Base-by-base conservation (phyloP, 2,888 invertebrate species). In the Coecobrya sp. region DNA sequence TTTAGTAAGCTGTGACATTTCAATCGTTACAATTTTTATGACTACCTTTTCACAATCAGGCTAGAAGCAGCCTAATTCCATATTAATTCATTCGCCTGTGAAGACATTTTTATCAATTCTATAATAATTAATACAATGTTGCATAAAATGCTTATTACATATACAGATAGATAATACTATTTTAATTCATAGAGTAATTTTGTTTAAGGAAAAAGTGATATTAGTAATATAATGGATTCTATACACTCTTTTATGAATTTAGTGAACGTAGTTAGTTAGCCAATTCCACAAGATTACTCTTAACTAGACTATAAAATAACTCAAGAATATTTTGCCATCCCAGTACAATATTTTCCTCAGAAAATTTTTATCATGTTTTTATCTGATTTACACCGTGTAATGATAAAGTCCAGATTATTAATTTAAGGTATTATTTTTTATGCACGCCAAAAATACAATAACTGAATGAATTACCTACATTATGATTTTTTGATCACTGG, bases 261-360 rank as follows among this genome's bases (percentile, higher is more conserved):
- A 16, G 5, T 49, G 22, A 8, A 76, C 1, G 79, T 62, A n/a
- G 19, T 59, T 59, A 73, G 73, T 22, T 52, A 27, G 84, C 92
- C 89, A 89, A 89, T 86, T 89, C 10, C 36, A 82, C 59, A 36
- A n/a, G 22, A n/a, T 59, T 36, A 82, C 11, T 59, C 59, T 36
- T 82, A 73, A 89, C 76, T 89, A 86, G 25, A 92, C 70, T 92
- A 84, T 42, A 84, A 82, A 84, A 89, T 36, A 82, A 89, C 70
- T 84, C 90, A 79, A 91, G 92, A 93, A 91, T 90, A 91, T 92
- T 91, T 93, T 93, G 93, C 93, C 93, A 93, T 93, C 93, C 93
- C 93, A 91, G 89, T 93, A 92, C 87, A 93, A 81, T 70, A 86
- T 81, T 70, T 85, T 84, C n/a, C 22, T 92, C 30, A 27, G 27